Conservation (phyloP, 2,888 invertebrate species). For the Ichneumon xanthorius region DNA sequence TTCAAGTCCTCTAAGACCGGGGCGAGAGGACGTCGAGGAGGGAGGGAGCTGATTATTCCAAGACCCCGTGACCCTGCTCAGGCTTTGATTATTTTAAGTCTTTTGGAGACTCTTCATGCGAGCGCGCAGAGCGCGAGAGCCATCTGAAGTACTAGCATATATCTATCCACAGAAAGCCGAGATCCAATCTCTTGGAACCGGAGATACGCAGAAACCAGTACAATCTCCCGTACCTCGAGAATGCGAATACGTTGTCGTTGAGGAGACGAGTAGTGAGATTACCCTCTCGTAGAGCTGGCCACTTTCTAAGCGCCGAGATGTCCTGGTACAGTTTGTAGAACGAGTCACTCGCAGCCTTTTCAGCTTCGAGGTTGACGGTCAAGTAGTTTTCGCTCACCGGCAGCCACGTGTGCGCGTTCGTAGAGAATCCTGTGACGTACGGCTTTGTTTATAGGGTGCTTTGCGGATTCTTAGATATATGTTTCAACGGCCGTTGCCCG, state of each 20-base stretch:
- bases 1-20: too few relatives aligned
- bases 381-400: constrained; percentile 89
- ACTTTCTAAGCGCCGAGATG: constrained; percentile 86
- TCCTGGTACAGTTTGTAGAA: constrained; percentile 88
- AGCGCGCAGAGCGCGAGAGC: too few relatives aligned
- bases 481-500: background rate
- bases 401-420: constrained; percentile 88
- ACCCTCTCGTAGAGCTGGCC: constrained; percentile 86
- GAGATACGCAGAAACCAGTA: background rate
- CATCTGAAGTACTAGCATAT: too few relatives aligned
- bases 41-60: too few relatives aligned
- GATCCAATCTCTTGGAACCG: background rate
- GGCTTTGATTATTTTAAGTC: too few relatives aligned
- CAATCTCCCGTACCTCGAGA: constrained; percentile 71
- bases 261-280: constrained; percentile 86
- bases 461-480: background rate
- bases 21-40: too few relatives aligned
- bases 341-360: constrained; percentile 85
- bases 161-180: background rate
- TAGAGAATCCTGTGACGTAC: constrained; percentile 86
- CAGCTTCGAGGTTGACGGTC: constrained; percentile 87
- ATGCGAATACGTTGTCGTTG: constrained; percentile 86
- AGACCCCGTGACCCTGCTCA: too few relatives aligned
- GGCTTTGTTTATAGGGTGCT: constrained; percentile 17
- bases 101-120: too few relatives aligned